Conservation (phyloP, 2,113 vertebrate genomes). For the Psophia crepitans region DNA sequence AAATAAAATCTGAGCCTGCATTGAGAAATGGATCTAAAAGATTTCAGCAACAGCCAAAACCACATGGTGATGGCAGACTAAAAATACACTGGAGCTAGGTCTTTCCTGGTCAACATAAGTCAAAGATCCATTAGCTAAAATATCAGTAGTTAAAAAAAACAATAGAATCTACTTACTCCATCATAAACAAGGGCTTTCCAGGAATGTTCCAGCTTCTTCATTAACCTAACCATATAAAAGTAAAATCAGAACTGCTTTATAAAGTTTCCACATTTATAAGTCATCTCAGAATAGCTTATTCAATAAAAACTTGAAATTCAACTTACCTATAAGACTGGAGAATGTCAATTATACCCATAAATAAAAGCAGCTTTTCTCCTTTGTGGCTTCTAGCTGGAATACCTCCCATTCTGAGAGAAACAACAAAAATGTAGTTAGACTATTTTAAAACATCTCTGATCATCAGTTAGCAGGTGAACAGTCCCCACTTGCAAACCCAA, state of each 20-base stretch:
- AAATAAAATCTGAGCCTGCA: background rate
- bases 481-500: background rate
- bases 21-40: background rate
- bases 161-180: slow-evolving; percentile 80
- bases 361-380: slow-evolving; percentile 93
- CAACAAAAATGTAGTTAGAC: background rate
- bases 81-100: background rate
- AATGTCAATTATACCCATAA: slow-evolving; percentile 98
- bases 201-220: slow-evolving; percentile 98
- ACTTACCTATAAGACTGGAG: slow-evolving; percentile 95
- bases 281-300: background rate
- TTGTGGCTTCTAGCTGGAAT: slow-evolving; percentile 95
- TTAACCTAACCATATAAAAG: slow-evolving; percentile 79
- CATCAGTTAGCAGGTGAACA: background rate
- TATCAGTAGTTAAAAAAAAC: background rate
- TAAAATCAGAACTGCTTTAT: background rate
- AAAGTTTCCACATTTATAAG: background rate
- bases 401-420: slow-evolving; percentile 88
- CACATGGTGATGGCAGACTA: background rate
- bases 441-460: background rate
- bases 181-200: slow-evolving; percentile 99
- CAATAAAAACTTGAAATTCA: background rate
- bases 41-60: background rate
- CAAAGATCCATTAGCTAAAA: background rate
- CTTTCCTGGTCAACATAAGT: background rate